Evolutionary conservation across 2,113 vertebrate genomes (phyloP), one percentile per base, ranked within the genome.

Genomic region (Zosterops lateralis): DNA sequence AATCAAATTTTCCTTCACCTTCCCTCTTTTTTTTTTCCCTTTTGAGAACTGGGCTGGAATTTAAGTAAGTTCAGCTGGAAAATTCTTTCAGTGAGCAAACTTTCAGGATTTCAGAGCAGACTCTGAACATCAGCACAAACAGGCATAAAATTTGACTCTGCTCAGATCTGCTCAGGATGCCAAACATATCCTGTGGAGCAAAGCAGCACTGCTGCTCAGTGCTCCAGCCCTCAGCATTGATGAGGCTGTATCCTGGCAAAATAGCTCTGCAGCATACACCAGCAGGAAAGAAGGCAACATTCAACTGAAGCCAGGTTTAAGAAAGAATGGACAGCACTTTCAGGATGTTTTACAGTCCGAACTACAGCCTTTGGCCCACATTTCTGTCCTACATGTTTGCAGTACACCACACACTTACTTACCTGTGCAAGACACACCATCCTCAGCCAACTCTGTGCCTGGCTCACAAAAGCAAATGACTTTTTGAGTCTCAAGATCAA

Each of bases 381-480:
- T 48, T 88, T 48, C 31, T 66, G 60, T 32, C n/a, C 50, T 14
- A 31, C 45, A 31, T 0, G 2, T 53, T 25, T 53, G 17, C 15
- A 82, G 71, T 24, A 45, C 6, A 7, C 44, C 26, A 95, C 36
- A 70, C 32, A 31, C 13, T 60, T 96, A 65, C 97, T 98, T 87
- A 98, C 98, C 98, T 57, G 97, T 98, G 96, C 99, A 99, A 96
- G 99, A 98, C 84, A 99, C 98, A 5, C 98, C 97, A 17, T 99
- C 98, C 14, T 97, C 83, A 3, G 98, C 98, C 97, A 99, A 91
- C 57, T 98, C 95, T 4, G 98, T 98, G 81, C 98, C 98, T 11
- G 98, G 96, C 19, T 99, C 98, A 50, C 99, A 99, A 97, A 98
- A 98, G 97, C 99, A 99, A 95, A 98, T 96, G 60, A 98, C 92